Evolutionary conservation across 2,113 vertebrate genomes (phyloP).

Genomic region (Irena cyanogastra): DNA sequence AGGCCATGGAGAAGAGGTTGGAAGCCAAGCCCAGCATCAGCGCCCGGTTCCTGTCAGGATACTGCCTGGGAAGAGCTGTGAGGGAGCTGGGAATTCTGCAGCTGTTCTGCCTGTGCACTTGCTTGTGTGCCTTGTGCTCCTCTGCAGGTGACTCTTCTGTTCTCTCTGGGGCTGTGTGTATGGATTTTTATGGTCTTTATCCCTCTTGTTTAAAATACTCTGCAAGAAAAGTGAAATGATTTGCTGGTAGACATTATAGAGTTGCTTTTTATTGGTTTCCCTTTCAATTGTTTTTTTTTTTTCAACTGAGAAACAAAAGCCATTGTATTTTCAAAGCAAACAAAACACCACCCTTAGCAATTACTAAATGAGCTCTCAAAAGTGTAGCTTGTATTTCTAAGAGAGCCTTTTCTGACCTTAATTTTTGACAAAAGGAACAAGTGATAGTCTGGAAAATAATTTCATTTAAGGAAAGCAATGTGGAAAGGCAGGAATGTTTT

Average conservation of each 20-base stretch:
- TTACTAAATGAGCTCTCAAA: background rate
- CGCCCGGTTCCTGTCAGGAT: background rate
- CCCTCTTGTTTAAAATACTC: background rate
- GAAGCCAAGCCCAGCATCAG: slow-evolving; percentile 58
- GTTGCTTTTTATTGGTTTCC: background rate
- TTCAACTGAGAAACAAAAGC: background rate
- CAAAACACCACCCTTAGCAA: background rate
- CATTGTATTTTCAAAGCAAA: background rate
- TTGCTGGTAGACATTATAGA: background rate
- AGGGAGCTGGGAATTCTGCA: slow-evolving; percentile 48
- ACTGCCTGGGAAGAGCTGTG: slow-evolving; percentile 35
- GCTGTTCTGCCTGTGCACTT: slow-evolving; percentile 64
- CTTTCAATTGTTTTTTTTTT: background rate
- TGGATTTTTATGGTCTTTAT: background rate
- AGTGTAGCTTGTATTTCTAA: background rate
- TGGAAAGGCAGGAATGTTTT: background rate
- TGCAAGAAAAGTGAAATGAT: background rate
- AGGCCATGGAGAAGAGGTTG: slow-evolving; percentile 79
- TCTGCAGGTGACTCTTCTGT: slow-evolving; percentile 65
- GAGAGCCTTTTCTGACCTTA: background rate
- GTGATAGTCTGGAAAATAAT: background rate
- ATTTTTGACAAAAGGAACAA: background rate
- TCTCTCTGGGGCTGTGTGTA: background rate
- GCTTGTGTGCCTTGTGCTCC: slow-evolving; percentile 67
- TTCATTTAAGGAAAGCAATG: background rate